Base-by-base conservation (phyloP, 2,888 invertebrate species). In the Helleia helle region DNA sequence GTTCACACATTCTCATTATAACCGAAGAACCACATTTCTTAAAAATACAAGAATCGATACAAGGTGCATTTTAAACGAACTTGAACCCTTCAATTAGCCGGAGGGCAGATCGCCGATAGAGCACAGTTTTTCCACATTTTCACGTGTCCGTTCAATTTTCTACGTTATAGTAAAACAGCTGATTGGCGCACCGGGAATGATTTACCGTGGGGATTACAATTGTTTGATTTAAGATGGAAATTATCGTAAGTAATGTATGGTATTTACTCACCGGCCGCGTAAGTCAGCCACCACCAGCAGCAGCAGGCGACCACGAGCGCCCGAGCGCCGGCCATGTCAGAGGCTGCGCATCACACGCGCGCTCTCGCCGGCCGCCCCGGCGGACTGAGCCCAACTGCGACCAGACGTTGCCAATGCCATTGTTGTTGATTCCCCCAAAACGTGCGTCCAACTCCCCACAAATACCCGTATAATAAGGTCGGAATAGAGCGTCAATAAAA, bases 311-410 rank as follows among this genome's bases (percentile, higher is more conserved):
- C 74, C 67, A 77, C 75, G 76, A 85, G 85, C 83, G 85, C 76
- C 84, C 83, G 83, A 80, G 80, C 80, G 85, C 81, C 83, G 85
- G 85, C 79, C 86, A 85, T 85, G 40, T 80, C 66, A 85, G 76
- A 74, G 81, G 65, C 71, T 73, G 76, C 85, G 84, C 86, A 85
- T 85, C 71, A 75, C 62, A 79, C 79, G 80, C 69, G 84, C 83
- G 83, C 76, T 76, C 76, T 73, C 68, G 79, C 83, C 83, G 83
- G 83, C 83, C 81, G 83, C 79, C 80, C 83, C 83, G 83, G 80
- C 83, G 72, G 80, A 83, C 81, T 81, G 75, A 58, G 49, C 55
- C 38, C 48, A 50, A 66, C 55, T 54, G 50, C n/a, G n/a, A n/a
- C n/a, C n/a, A n/a, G n/a, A n/a, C n/a, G n/a, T n/a, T n/a, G n/a